A percentile compares a stretch with the other conserved stretches of the same genome.
These are phyloP conservation scores for Lasioglossum calceatum DNA, from an alignment of 2,888 invertebrate species.

Conservation along the genomic window DNA sequence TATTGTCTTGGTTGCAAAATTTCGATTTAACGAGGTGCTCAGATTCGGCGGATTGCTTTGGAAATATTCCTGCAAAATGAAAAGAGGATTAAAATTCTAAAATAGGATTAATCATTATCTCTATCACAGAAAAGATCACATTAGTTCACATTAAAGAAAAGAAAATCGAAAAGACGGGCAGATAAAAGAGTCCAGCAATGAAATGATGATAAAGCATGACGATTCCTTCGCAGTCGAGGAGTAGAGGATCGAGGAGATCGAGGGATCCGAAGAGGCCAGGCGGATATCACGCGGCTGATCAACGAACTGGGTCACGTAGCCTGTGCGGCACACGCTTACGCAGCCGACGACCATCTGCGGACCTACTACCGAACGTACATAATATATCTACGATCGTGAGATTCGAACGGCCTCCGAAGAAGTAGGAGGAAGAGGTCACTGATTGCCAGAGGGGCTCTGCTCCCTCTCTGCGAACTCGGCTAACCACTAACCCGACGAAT, in stretches of 20 bases:
- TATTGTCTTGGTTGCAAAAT: background rate
- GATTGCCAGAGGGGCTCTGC: conserved; percentile 64
- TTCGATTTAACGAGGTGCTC: background rate
- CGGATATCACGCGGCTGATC: conserved; percentile 71
- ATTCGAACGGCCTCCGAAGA: conserved; percentile 73
- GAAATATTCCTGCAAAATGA: background rate
- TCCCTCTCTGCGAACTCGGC: conserved; percentile 30
- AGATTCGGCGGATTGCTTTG: background rate
- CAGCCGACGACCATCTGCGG: conserved; percentile 62
- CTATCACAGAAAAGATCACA: background rate
- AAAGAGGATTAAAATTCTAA: background rate
- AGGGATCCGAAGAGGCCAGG: conserved; percentile 29
- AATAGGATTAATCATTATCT: background rate
- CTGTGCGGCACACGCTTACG: conserved; percentile 55
- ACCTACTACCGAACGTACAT: conserved; percentile 61
- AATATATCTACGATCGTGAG: conserved; percentile 79
- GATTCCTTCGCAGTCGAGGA: background rate
- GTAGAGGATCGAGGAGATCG: background rate
- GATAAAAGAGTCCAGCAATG: background rate
- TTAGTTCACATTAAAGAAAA: background rate
- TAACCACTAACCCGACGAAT: conserved; percentile 65
- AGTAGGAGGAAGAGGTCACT: conserved; percentile 68
- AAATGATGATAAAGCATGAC: background rate
- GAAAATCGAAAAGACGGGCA: background rate
- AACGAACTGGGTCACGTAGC: conserved; percentile 79